Evolutionary conservation across 2,113 vertebrate genomes (phyloP).

Genomic region (Apus apus): DNA sequence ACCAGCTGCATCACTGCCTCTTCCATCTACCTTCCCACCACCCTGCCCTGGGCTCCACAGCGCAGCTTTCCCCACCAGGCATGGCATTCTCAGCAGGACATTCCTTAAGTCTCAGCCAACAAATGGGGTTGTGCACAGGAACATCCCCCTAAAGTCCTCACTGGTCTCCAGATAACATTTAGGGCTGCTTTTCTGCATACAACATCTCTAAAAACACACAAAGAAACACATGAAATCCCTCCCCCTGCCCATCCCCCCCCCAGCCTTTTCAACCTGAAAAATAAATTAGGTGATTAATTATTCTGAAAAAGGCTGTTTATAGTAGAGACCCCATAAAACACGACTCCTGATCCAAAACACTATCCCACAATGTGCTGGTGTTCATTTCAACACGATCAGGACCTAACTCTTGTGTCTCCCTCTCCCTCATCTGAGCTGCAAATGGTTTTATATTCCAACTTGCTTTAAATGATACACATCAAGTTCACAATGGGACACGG

Average conservation of each 20-base stretch:
- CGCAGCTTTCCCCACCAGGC: conserved; percentile 16
- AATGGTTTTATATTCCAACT: conserved; percentile 76
- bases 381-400: conserved; percentile 75
- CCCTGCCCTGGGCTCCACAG: background rate
- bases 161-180: conserved; percentile 33
- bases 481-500: conserved; percentile 69
- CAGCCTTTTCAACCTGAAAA: conserved; percentile 38
- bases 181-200: conserved; percentile 16
- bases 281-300: conserved; percentile 65
- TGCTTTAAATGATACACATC: conserved; percentile 75
- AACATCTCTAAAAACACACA: conserved; percentile 15
- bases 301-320: conserved; percentile 68
- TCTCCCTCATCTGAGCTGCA: conserved; percentile 59
- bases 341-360: conserved; percentile 68
- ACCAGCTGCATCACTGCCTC: background rate
- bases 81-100: background rate
- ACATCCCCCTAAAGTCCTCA: conserved; percentile 42
- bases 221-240: background rate
- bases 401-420: conserved; percentile 72
- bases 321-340: conserved; percentile 64
- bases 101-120: conserved; percentile 48
- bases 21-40: background rate
- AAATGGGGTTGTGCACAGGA: conserved; percentile 49
- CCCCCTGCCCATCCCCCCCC: background rate
- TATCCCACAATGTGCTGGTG: conserved; percentile 53